Base-by-base conservation (phyloP, 2,113 vertebrate genomes). In the Gallinago paraguaiae region DNA sequence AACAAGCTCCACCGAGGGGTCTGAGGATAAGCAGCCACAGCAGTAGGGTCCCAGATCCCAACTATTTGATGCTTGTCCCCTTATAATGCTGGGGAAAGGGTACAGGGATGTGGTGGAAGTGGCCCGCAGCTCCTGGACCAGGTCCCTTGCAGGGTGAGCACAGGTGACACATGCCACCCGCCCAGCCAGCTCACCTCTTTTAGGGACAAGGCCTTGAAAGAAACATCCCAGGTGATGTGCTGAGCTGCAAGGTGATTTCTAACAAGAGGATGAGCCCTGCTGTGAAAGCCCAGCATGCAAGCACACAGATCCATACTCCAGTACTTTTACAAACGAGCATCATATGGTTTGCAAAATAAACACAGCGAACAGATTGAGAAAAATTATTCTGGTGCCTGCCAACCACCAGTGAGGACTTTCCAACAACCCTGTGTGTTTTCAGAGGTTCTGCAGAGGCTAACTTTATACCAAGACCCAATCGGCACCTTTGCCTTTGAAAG, bases 151-250 rank as follows among this genome's bases (percentile, higher is more conserved):
- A 74, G 46, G 30, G 56, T 11, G 37, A 87, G 50, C 31, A 31
- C 7, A 27, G 1, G 2, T 23, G 27, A 67, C 35, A 33, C 0
- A 0, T 24, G 72, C 13, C 53, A 69, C 50, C 59, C 35, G 15
- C 3, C 1, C 65, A 63, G 57, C 31, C 77, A 53, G 45, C 6
- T 51, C 56, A 33, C 24, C 37, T 79, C 56, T n/a, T 31, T 10
- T 8, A 51, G 13, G 20, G 43, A 50, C 18, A 65, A 30, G 27
- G 20, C 13, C 63, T 31, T 3, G 25, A 82, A 85, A 22, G 43
- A 78, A 54, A 51, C 63, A 22, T 23, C 28, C 74, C 51, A 15
- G 61, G 16, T 14, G 70, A 87, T 28, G 19, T 54, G 56, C 82
- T 75, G 78, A 90, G 65, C 85, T 50, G 77, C 56, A 31, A 43